These are phyloP conservation scores for Amphimallon solstitiale DNA, from an alignment of 2,888 invertebrate species.

Conservation along the genomic window DNA sequence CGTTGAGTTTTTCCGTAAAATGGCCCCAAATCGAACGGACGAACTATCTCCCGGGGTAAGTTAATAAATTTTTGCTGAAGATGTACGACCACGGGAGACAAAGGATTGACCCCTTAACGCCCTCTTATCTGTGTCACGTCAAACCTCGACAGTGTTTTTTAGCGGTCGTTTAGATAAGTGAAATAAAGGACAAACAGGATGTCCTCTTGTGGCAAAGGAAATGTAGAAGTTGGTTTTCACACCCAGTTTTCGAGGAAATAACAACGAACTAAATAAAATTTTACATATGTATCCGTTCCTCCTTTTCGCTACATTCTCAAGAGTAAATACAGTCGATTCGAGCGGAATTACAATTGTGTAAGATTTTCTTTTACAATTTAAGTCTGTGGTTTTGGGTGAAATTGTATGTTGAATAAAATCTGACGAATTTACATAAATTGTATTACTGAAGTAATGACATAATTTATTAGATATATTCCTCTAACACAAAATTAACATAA, in stretches of 20 bases:
- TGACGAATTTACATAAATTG: too few relatives aligned
- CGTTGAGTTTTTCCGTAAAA: conserved; percentile 23
- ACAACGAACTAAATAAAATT: conserved; percentile 19
- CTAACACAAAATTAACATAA: too few relatives aligned
- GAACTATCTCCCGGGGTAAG: conserved; percentile 26
- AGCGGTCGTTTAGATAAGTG: conserved; percentile 33
- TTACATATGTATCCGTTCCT: conserved; percentile 8
- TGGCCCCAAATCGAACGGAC: conserved; percentile 18
- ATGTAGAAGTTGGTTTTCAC: conserved; percentile 10
- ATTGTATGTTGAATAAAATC: too few relatives aligned
- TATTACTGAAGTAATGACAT: too few relatives aligned
- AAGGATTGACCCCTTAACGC: conserved; percentile 36
- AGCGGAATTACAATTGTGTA: too few relatives aligned
- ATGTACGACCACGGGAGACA: conserved; percentile 34
- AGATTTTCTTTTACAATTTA: too few relatives aligned
- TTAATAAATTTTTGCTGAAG: conserved; percentile 36
- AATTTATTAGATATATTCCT: too few relatives aligned
- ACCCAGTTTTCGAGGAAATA: conserved; percentile 8
- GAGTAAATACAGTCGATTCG: too few relatives aligned
- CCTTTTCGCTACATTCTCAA: too few relatives aligned
- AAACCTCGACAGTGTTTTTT: conserved; percentile 31
- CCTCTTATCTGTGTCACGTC: conserved; percentile 37
- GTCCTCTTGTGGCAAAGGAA: conserved; percentile 15
- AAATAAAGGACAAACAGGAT: conserved; percentile 31
- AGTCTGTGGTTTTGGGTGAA: too few relatives aligned